Evolutionary conservation across 1,140 invertebrate species (phyloP), one percentile per base, ranked within the genome.

Genomic region (Eueides isabella): DNA sequence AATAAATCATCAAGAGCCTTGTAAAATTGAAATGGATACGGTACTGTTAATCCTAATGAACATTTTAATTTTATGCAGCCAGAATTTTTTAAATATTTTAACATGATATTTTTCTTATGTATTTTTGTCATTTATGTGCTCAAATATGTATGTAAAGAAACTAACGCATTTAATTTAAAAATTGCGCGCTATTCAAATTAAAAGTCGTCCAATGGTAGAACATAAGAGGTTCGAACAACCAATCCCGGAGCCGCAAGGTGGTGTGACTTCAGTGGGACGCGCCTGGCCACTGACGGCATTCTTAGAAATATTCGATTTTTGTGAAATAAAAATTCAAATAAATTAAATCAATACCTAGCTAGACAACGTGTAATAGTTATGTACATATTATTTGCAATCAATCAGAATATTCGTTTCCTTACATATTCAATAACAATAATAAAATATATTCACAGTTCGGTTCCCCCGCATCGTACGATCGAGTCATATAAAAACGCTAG

Each of bases 391-490:
- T 65, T 55, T 30, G 16, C 44, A 68, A 61, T 68, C 41, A 28
- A 23, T 68, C 61, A 7, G 61, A 33, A 6, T 61, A 19, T 44
- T 31, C 5, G 33, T 23, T 33, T 68, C 44, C 28, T 16, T 67
- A 68, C 29, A 72, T 69, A 76, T 67, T 61, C 67, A 80, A 78
- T 71, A 76, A 77, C 48, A 55, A 23, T 11, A 23, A 55, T 26
- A 55, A 55, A 23, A 55, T 55, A 55, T 55, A 55, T 55, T 55
- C 48, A 26, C 48, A 55, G 23, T 26, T 55, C 48, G 81, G 78
- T 85, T 85, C 85, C 87, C 86, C 90, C 87, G 89, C 86, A 91
- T 92, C 91, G 86, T 91, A 91, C 75, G 90, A 91, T 91, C 85
- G 83, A 80, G 85, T 88, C 86, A 86, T 90, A 90, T 93, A 93